Percentiles rank a stretch among this genome's conserved stretches.
phyloP scores from a whole-genome alignment of 2,797 vertebrate genomes.

The Galago senegalensis region DNA sequence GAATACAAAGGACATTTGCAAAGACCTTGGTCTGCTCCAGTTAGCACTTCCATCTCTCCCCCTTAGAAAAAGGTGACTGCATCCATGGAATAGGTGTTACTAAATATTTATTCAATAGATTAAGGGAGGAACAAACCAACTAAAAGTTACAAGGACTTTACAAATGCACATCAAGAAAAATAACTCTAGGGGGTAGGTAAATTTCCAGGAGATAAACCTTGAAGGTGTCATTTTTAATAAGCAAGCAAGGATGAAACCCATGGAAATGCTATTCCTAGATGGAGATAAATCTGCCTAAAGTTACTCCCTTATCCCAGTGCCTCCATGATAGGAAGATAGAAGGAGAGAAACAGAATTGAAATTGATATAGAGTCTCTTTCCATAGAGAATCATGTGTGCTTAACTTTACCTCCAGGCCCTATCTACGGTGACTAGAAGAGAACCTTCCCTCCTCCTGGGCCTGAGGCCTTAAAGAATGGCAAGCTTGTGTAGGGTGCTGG shows the following conservation, averaged over 20 bases:
- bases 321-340: neutral
- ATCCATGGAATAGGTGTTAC: neutral
- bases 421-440: rapidly evolving
- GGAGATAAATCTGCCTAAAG: neutral
- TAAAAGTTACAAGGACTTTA: neutral
- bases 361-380: neutral
- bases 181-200: neutral
- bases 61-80: no score
- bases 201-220: constrained; percentile 4
- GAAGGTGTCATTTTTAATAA: neutral
- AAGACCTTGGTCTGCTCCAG: neutral
- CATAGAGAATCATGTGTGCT: rapidly evolving
- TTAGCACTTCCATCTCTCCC: neutral
- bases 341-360: neutral
- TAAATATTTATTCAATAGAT: neutral
- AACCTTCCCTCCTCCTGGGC: no score
- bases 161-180: neutral
- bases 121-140: neutral
- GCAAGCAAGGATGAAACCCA: neutral
- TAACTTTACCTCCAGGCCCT: neutral
- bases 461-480: neutral
- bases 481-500: no score
- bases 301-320: neutral
- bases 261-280: neutral
- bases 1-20: neutral